These are phyloP conservation scores for Scaptomyza tumidula DNA, from an alignment of 2,888 invertebrate genomes.

Conservation along the genomic window DNA sequence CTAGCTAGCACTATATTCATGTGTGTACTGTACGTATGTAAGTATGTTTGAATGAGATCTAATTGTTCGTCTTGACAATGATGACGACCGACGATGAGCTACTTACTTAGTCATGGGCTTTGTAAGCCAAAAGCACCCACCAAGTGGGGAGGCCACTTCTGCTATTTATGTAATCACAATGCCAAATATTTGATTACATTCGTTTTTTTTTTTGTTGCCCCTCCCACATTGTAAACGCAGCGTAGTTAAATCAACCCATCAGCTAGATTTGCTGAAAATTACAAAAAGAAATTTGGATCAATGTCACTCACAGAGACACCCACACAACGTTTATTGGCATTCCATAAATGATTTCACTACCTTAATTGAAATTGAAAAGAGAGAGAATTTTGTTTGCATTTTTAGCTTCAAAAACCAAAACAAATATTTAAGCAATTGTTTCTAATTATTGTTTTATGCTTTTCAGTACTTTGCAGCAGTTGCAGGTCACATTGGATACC, in stretches of 20 bases:
- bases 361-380: slow-evolving; percentile 35
- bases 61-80: slow-evolving; percentile 66
- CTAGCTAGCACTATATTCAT: slow-evolving; percentile 48
- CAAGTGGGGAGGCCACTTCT: slow-evolving; percentile 39
- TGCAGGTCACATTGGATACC: slow-evolving; percentile 16
- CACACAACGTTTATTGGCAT: slow-evolving; percentile 17
- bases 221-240: slow-evolving; percentile 3
- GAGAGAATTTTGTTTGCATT: slow-evolving; percentile 28
- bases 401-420: neutral
- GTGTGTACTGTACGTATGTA: neutral
- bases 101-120: slow-evolving; percentile 44
- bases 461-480: slow-evolving; percentile 8
- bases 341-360: slow-evolving; percentile 23
- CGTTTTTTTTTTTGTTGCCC: neutral
- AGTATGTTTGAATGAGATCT: slow-evolving; percentile 70
- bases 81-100: slow-evolving; percentile 41
- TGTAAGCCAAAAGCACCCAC: slow-evolving; percentile 27
- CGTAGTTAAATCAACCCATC: slow-evolving; percentile 4
- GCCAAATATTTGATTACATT: slow-evolving; percentile 63
- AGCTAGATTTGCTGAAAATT: slow-evolving; percentile 32
- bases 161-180: slow-evolving; percentile 55
- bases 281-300: slow-evolving; percentile 19
- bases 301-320: slow-evolving; percentile 9
- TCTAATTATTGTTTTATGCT: slow-evolving; percentile 1
- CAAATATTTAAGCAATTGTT: slow-evolving; percentile 33